Evolutionary conservation across 1,140 invertebrate species (phyloP).

Genomic region (Propsilocerus akamusi): DNA sequence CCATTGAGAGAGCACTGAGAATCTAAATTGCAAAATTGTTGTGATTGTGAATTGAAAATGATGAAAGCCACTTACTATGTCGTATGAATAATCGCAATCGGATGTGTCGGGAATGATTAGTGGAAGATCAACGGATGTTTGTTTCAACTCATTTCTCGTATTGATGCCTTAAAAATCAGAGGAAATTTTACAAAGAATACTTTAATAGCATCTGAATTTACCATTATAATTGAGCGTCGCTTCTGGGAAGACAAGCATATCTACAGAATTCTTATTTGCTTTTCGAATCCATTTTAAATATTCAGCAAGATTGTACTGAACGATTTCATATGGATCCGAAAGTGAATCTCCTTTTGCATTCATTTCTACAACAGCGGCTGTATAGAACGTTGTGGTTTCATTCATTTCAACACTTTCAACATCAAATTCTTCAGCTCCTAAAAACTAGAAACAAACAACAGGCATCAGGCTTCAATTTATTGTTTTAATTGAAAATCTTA

Average conservation of each 20-base stretch:
- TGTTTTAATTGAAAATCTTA: too few relatives aligned
- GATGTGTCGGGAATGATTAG: neutral
- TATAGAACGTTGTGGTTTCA: neutral
- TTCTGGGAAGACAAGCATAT: neutral
- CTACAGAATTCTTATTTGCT: neutral
- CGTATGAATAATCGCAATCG: neutral
- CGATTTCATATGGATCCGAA: neutral
- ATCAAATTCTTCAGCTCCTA: too few relatives aligned
- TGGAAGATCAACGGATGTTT: neutral
- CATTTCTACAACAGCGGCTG: neutral
- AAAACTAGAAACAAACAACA: too few relatives aligned
- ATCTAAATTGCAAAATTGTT: too few relatives aligned
- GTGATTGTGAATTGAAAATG: neutral
- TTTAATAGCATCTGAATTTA: neutral
- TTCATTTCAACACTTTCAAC: neutral
- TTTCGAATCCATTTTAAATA: neutral
- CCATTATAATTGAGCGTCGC: neutral
- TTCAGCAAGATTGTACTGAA: neutral
- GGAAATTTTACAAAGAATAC: neutral
- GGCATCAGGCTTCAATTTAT: too few relatives aligned
- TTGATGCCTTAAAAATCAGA: neutral
- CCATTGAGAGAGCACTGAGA: constrained; percentile 23
- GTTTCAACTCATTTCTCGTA: neutral
- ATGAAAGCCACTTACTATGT: neutral
- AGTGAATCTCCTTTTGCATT: neutral